Evolutionary conservation across 2,888 invertebrate genomes (phyloP).

Genomic region (Plebejus anna): DNA sequence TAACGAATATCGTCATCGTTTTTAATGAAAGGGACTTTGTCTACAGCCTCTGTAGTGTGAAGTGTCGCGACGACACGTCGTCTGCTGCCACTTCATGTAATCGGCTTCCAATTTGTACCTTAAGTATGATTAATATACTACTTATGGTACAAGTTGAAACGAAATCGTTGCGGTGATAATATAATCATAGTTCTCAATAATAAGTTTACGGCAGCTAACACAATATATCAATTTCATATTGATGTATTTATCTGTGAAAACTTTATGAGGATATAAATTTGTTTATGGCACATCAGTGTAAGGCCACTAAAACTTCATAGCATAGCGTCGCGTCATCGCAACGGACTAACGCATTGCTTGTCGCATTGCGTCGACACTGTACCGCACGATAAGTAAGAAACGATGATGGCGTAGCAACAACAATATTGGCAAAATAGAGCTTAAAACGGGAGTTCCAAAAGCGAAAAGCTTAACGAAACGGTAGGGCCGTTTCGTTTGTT

Average conservation of each 20-base stretch:
- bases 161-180: not conserved
- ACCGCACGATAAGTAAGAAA: not conserved
- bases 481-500: no score
- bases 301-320: not conserved
- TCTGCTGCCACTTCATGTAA: no score
- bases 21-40: no score
- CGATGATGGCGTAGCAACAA: not conserved
- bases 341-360: not conserved
- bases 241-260: not conserved
- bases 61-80: no score
- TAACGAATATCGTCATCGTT: no score
- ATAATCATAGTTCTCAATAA: not conserved
- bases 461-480: no score
- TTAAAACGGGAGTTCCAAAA: no score
- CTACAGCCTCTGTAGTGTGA: no score
- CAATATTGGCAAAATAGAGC: not conserved
- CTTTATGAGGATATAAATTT: constrained; percentile 5
- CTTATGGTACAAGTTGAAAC: no score
- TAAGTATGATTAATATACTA: no score
- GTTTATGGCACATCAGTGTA: not conserved
- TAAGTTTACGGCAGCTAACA: not conserved
- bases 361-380: not conserved
- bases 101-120: no score
- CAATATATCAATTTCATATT: not conserved
- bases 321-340: not conserved